A percentile compares a stretch with the other conserved stretches of the same genome.
phyloP scores from a whole-genome alignment of 1,140 invertebrate genomes.

The Mamestra configurata region DNA sequence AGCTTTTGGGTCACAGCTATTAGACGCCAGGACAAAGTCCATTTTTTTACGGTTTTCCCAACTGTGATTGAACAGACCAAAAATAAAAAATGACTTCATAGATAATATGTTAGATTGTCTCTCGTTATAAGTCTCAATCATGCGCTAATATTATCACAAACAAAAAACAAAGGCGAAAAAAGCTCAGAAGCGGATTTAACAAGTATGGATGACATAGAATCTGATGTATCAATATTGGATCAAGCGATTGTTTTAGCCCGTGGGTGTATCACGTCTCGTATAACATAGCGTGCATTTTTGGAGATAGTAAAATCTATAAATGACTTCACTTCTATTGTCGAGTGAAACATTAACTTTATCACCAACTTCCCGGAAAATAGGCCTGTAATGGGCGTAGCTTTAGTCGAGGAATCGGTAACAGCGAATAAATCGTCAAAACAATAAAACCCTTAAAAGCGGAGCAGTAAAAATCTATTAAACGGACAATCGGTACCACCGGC shows the following conservation, averaged over 20 bases:
- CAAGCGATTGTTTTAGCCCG: constrained; percentile 68
- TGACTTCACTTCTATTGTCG: not conserved
- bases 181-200: constrained; percentile 83
- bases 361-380: constrained; percentile 41
- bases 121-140: constrained; percentile 82
- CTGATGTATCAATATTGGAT: constrained; percentile 77
- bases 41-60: constrained; percentile 68
- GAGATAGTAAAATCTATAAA: constrained; percentile 32
- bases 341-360: constrained; percentile 43
- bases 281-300: constrained; percentile 50
- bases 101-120: constrained; percentile 79
- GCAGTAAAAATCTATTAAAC: constrained; percentile 81
- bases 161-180: constrained; percentile 76
- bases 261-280: constrained; percentile 58
- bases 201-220: constrained; percentile 76
- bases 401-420: constrained; percentile 51
- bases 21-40: constrained; percentile 51
- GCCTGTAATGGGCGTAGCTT: constrained; percentile 34
- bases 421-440: constrained; percentile 52
- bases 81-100: constrained; percentile 83
- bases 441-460: constrained; percentile 58
- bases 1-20: constrained; percentile 8
- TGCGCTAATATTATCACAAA: constrained; percentile 83
- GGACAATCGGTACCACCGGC: constrained; percentile 71
- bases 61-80: constrained; percentile 71